Conservation (phyloP, 2,113 vertebrate species). For the Mionectes macconnelli region DNA sequence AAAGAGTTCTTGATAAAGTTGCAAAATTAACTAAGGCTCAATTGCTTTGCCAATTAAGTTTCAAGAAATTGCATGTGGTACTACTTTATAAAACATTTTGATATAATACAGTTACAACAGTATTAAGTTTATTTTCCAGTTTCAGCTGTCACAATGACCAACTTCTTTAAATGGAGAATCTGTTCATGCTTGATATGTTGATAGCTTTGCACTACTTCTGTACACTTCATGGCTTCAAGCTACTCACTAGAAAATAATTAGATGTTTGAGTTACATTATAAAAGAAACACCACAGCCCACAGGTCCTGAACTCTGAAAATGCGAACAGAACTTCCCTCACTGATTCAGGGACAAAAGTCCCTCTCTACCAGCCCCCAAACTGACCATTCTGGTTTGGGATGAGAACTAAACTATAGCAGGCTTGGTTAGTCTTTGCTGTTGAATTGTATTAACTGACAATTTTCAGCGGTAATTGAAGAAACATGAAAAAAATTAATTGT, state of each 20-base stretch:
- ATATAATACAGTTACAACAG: neutral
- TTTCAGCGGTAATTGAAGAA: neutral
- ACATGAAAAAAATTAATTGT: neutral
- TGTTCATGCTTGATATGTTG: neutral
- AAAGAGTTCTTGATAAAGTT: neutral
- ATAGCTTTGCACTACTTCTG: neutral
- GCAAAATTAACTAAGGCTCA: neutral
- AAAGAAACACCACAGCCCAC: neutral
- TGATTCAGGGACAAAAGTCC: neutral
- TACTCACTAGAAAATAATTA: neutral
- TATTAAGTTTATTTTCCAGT: neutral
- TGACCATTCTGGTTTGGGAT: neutral
- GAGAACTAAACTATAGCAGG: neutral
- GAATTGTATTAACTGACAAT: neutral
- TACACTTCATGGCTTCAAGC: neutral
- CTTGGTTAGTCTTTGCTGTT: neutral
- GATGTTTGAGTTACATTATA: neutral
- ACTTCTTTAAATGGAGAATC: neutral
- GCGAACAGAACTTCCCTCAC: neutral
- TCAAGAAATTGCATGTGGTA: neutral
- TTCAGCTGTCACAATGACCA: neutral
- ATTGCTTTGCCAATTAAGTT: neutral
- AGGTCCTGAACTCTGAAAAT: neutral
- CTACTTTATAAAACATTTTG: neutral
- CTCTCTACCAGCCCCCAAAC: fast-evolving